Percentiles rank a stretch among this genome's conserved stretches.
phyloP scores from a whole-genome alignment of 1,140 invertebrate species.

The Zaprionus nigranus region DNA sequence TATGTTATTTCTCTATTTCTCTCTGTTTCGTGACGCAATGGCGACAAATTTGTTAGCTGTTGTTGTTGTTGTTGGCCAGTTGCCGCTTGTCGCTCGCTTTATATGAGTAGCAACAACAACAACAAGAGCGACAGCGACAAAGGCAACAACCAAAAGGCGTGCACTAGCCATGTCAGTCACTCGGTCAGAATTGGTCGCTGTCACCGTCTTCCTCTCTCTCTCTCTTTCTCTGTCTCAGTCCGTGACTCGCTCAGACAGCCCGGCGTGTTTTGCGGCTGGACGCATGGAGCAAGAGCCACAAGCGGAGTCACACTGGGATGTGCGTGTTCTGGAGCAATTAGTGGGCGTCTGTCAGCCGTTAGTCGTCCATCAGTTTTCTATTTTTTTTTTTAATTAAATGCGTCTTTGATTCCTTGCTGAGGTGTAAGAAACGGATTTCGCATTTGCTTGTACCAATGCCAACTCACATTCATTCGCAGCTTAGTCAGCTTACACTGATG shows the following conservation, averaged over 20 bases:
- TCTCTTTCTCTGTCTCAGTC: not conserved
- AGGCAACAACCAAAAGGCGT: constrained; percentile 16
- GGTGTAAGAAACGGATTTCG: not conserved
- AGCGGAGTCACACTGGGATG: constrained; percentile 9
- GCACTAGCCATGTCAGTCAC: constrained; percentile 41
- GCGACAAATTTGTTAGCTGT: constrained; percentile 4
- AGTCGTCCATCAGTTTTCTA: not conserved
- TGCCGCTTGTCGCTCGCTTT: not conserved
- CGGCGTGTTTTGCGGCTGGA: constrained; percentile 30
- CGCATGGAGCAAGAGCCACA: not conserved
- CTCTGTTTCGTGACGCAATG: constrained; percentile 6
- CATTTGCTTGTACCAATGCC: not conserved
- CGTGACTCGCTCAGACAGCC: constrained; percentile 44
- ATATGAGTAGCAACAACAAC: constrained; percentile 3
- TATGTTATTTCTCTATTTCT: not conserved
- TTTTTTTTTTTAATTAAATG: constrained; percentile 8
- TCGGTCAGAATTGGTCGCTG: constrained; percentile 5
- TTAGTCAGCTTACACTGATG: not conserved
- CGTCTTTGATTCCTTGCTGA: not conserved
- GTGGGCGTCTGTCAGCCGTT: constrained; percentile 13
- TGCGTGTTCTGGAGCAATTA: constrained; percentile 48
- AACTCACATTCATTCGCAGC: not conserved
- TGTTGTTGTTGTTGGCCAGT: constrained; percentile 14
- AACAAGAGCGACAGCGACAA: not conserved
- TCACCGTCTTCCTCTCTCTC: not conserved